These are phyloP conservation scores for Aphaenogaster ashmeadi DNA, from an alignment of 1,140 invertebrate genomes.

Conservation along the genomic window DNA sequence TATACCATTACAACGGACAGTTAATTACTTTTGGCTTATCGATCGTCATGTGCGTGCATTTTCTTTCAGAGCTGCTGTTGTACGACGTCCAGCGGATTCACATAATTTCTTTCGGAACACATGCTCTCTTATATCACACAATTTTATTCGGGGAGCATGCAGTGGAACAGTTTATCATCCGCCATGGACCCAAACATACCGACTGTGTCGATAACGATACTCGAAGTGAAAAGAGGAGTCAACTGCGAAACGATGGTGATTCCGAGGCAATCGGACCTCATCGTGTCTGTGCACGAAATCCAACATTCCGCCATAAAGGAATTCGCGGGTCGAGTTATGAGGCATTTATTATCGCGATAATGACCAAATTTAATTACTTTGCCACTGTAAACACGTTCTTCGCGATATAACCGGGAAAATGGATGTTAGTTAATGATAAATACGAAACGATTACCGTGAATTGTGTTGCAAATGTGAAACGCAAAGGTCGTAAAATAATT, in stretches of 20 bases:
- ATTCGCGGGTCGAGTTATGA: slow-evolving; percentile 5
- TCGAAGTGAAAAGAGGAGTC: slow-evolving; percentile 71
- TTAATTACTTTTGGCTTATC: slow-evolving; percentile 70
- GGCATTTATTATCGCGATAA: slow-evolving; percentile 51
- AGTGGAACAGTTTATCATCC: slow-evolving; percentile 69
- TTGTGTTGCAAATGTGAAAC: slow-evolving; percentile 15
- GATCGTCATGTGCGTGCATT: slow-evolving; percentile 52
- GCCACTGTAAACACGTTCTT: slow-evolving; percentile 27
- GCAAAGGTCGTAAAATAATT: slow-evolving; percentile 44
- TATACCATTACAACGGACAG: slow-evolving; percentile 38
- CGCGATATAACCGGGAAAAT: slow-evolving; percentile 1
- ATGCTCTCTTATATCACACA: slow-evolving; percentile 72
- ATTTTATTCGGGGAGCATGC: slow-evolving; percentile 73
- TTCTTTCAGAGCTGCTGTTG: slow-evolving; percentile 44
- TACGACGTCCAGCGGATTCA: slow-evolving; percentile 37
- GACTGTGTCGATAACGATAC: slow-evolving; percentile 71
- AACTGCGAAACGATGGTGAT: slow-evolving; percentile 42
- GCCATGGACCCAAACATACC: slow-evolving; percentile 25
- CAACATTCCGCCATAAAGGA: slow-evolving; percentile 9
- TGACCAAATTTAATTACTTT: slow-evolving; percentile 45
- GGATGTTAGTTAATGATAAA: slow-evolving; percentile 6
- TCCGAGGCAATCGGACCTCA: not conserved
- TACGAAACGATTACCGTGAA: slow-evolving; percentile 30
- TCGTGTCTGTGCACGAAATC: slow-evolving; percentile 60
- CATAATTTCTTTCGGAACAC: slow-evolving; percentile 66